Evolutionary conservation across 1,140 invertebrate species (phyloP), one percentile per base, ranked within the genome.

Genomic region (Pseudomyrmex flavicornis): DNA sequence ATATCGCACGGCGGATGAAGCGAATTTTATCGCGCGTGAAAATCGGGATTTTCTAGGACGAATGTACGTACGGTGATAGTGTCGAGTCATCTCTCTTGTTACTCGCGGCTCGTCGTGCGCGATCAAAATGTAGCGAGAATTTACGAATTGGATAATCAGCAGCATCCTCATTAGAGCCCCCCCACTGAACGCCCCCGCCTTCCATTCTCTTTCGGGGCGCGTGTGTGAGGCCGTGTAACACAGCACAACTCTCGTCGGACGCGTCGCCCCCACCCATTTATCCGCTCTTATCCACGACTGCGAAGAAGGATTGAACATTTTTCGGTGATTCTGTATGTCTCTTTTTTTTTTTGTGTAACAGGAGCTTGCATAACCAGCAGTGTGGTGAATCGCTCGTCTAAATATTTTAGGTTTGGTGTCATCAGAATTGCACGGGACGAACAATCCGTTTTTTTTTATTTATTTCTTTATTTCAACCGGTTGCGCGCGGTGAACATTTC

Each of bases 131-230:
- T 93, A 94, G 93, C 93, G 93, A 94, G 93, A 94, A 94, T 94
- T 94, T 92, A 94, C 93, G 93, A 94, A 94, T 94, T 94, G 94
- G 93, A 94, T 94, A 94, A 94, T 94, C 94, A 94, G 93, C 94
- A 93, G 94, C 94, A 94, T 94, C 94, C 94, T 94, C 92, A 94
- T 94, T 94, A 94, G 93, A 91, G 92, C 90, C 92, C 92, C 91
- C 91, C 92, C 92, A 91, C 91, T 92, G 86, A 86, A 92, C 93
- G 93, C 92, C 93, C 92, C 91, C 93, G 92, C 92, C 91, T 93
- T 93, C 93, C 91, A 91, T 92, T 92, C 89, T 88, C 84, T 74
- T 85, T 85, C 85, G 82, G 82, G 82, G 22, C 61, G 65, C 82
- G 68, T 76, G 80, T 88, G 66, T 82, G 62, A 46, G 66, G 66